These are phyloP conservation scores for Semaprochilodus insignis DNA, from an alignment of 2,797 vertebrate species.

Conservation along the genomic window DNA sequence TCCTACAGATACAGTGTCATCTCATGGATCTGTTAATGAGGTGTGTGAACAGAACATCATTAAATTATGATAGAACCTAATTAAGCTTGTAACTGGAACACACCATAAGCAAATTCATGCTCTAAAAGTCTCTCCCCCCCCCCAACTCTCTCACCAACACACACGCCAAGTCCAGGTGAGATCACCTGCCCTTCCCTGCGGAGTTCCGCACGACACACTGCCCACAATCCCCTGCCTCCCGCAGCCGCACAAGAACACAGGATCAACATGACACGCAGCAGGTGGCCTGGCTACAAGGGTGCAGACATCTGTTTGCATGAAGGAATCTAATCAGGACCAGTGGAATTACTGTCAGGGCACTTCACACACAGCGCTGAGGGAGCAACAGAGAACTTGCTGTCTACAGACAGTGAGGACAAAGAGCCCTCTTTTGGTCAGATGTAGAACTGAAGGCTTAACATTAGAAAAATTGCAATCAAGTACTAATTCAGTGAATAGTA, in stretches of 20 bases:
- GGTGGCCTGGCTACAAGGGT: conserved; percentile 43
- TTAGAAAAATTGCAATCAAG: too few species aligned
- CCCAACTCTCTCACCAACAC: neutral
- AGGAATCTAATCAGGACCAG: conserved; percentile 44
- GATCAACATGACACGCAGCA: conserved; percentile 44
- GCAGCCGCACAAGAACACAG: conserved; percentile 43
- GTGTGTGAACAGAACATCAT: neutral
- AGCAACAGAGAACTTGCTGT: conserved; percentile 3
- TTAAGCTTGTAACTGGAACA: too few species aligned
- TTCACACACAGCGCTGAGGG: conserved; percentile 36
- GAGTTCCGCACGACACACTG: conserved; percentile 41
- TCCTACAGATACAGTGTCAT: too few species aligned
- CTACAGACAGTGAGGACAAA: conserved; percentile 40
- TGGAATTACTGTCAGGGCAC: conserved; percentile 43
- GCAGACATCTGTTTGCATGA: conserved; percentile 62
- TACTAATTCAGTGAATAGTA: too few species aligned
- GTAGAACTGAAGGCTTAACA: conserved; percentile 53
- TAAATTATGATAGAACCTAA: neutral
- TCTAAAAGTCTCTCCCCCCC: neutral
- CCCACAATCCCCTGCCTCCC: conserved; percentile 49
- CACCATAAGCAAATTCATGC: neutral
- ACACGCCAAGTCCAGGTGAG: conserved; percentile 43
- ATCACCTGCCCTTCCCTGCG: conserved; percentile 37
- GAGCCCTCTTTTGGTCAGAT: conserved; percentile 70
- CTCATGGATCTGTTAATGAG: too few species aligned